Conservation (phyloP, 2,888 invertebrate species). For the Zhengitettix transpicula region DNA sequence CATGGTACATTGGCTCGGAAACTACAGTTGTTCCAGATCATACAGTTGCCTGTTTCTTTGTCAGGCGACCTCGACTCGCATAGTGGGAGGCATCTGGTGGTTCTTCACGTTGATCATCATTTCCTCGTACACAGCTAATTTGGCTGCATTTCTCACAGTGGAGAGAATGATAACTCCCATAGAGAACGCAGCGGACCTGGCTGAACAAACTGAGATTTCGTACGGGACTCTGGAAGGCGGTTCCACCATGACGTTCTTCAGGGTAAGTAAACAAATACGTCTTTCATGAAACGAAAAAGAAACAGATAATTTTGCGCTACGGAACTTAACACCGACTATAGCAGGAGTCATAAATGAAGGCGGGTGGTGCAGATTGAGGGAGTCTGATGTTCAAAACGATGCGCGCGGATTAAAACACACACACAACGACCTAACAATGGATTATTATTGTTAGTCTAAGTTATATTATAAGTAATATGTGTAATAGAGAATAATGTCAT, state of each 20-base stretch:
- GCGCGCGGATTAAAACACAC: no score
- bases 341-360: no score
- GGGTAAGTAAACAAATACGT: conserved; percentile 36
- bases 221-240: conserved; percentile 91
- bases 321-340: no score
- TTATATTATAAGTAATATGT: no score
- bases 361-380: no score
- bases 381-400: no score
- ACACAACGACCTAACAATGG: no score
- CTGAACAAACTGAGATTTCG: conserved; percentile 80
- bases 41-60: neutral
- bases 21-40: no score
- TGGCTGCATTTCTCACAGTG: conserved; percentile 95
- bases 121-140: conserved; percentile 93
- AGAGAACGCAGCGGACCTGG: conserved; percentile 87
- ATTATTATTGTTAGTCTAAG: no score
- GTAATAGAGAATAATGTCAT: no score
- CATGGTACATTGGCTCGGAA: no score
- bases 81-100: conserved; percentile 98
- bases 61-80: conserved; percentile 80
- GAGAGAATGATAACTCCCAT: conserved; percentile 92
- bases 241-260: conserved; percentile 94
- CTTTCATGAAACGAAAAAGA: neutral
- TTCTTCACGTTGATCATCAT: conserved; percentile 98
- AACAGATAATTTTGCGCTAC: neutral